Base-by-base conservation (phyloP, 2,113 vertebrate genomes). In the Hiodon tergisus region DNA sequence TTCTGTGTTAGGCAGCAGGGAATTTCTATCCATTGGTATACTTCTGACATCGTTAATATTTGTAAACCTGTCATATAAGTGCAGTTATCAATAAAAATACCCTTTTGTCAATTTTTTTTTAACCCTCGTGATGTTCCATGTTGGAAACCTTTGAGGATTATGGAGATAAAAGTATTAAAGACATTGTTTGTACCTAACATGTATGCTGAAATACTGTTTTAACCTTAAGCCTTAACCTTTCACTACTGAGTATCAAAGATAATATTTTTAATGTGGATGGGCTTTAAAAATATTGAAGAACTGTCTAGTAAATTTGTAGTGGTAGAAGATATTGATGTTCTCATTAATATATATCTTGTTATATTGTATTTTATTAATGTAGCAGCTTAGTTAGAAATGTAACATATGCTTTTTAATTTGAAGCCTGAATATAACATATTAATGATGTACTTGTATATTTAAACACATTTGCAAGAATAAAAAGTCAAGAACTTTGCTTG, bases 231-330 rank as follows among this genome's bases (percentile, higher is more conserved):
- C 71, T 75, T 54, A 2, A 67, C 74, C 70, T n/a, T 75, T 53
- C 51, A 51, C 60, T 17, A 16, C n/a, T 59, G 61, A n/a, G 75
- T 79, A 72, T 81, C 65, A 77, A 81, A 68, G 73, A 77, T 74
- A 76, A 75, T 84, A 70, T 80, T 80, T 85, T 82, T 82, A 85
- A 79, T 74, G 73, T 31, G 31, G 31, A 31, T 46, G 70, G 60
- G 68, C 67, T 80, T 79, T 75, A 73, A 62, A 78, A 74, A 9
- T 60, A 58, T 63, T 80, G 82, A 86, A 85, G 81, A 78, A 84
- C 83, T 86, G 86, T 89, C 84, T 78, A 89, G 86, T 88, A 86
- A 89, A 86, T 59, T 78, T 68, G 88, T 87, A 79, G 89, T 78
- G 83, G 88, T 76, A 82, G 88, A 88, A 83, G 86, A 70, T 76